These are phyloP conservation scores for Gadus chalcogrammus DNA, from an alignment of 2,113 vertebrate species.

Conservation along the genomic window DNA sequence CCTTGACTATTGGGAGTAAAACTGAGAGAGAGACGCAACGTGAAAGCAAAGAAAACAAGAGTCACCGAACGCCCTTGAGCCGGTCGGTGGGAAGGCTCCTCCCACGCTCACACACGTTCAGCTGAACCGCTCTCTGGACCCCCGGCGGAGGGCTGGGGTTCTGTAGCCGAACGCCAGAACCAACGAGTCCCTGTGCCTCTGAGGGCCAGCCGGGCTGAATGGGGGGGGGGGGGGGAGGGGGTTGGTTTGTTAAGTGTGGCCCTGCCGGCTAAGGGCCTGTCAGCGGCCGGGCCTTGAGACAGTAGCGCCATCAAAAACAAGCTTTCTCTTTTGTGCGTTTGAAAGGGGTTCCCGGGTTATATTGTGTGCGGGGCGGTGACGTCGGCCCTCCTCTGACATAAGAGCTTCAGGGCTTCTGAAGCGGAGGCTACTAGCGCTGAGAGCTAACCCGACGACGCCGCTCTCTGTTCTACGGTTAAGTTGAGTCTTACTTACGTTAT, in stretches of 20 bases:
- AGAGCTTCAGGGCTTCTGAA: slow-evolving; percentile 28
- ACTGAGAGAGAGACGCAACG: slow-evolving; percentile 57
- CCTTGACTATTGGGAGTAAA: slow-evolving; percentile 66
- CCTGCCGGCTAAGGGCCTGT: slow-evolving; percentile 49
- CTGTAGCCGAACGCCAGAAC: slow-evolving; percentile 17
- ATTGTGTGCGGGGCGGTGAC: slow-evolving; percentile 39
- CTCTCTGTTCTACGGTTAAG: slow-evolving; percentile 1
- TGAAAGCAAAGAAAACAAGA: slow-evolving; percentile 9
- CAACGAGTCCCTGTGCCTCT: slow-evolving; percentile 36
- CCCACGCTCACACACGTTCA: slow-evolving; percentile 2
- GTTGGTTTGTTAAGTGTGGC: slow-evolving; percentile 49
- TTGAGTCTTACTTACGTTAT: slow-evolving; percentile 22
- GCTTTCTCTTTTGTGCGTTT: slow-evolving; percentile 67
- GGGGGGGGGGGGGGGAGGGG: slow-evolving; percentile 6
- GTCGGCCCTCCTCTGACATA: slow-evolving; percentile 37
- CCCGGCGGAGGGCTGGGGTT: slow-evolving; percentile 18
- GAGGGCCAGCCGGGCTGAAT: slow-evolving; percentile 51
- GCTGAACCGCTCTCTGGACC: neutral
- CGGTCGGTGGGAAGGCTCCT: slow-evolving; percentile 30
- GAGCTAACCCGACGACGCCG: no score
- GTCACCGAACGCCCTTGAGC: slow-evolving; percentile 14
- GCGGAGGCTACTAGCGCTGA: slow-evolving; percentile 48
- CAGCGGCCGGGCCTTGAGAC: slow-evolving; percentile 42
- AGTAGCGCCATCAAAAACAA: slow-evolving; percentile 71
- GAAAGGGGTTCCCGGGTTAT: slow-evolving; percentile 33